These are phyloP conservation scores for Steatocranus sp. DNA, from an alignment of 2,797 vertebrate species.

Conservation along the genomic window DNA sequence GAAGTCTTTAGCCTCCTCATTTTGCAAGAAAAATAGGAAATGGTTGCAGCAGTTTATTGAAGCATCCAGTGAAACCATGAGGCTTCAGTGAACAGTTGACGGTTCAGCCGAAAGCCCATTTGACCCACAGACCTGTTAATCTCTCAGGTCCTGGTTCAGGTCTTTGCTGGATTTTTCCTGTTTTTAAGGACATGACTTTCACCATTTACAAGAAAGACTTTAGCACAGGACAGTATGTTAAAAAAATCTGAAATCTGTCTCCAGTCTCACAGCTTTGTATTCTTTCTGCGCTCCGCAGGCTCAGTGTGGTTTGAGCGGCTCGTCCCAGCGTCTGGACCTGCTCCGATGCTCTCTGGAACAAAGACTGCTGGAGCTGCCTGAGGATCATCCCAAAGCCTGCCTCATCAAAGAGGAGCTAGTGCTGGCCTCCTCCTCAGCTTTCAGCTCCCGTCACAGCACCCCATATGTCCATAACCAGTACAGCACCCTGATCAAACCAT, in stretches of 20 bases:
- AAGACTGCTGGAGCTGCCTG: conserved; percentile 80
- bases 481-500: conserved; percentile 87
- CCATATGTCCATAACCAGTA: conserved; percentile 84
- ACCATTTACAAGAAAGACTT: background rate
- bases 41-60: background rate
- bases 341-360: conserved; percentile 82
- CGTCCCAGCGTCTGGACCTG: conserved; percentile 85
- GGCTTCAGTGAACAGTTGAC: background rate
- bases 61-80: background rate
- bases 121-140: background rate
- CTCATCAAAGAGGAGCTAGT: conserved; percentile 87
- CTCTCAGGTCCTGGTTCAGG: background rate
- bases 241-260: background rate
- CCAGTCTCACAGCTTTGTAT: background rate
- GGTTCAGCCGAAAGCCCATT: background rate
- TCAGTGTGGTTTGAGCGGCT: conserved; percentile 83
- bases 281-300: conserved; percentile 65
- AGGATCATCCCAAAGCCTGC: conserved; percentile 87
- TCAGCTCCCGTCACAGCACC: conserved; percentile 77
- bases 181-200: background rate
- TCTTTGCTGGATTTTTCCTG: background rate
- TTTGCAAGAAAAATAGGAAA: background rate
- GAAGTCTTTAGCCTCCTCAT: background rate
- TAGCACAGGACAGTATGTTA: background rate
- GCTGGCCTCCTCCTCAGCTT: conserved; percentile 78